Evolutionary conservation across 2,797 vertebrate species (phyloP).

Genomic region (Podarcis siculus): DNA sequence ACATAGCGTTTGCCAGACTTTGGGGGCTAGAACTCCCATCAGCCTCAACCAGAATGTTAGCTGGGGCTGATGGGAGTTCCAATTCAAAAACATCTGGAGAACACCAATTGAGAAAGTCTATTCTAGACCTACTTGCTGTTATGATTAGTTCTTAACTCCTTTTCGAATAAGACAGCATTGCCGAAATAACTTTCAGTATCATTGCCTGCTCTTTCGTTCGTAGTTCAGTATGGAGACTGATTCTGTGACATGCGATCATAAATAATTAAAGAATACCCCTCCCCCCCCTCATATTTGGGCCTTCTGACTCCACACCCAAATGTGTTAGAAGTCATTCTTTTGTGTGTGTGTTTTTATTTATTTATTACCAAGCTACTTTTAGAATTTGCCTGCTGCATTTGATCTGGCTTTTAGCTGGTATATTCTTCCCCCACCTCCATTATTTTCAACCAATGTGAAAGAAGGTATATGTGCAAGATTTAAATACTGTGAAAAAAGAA

Average conservation of each 20-base stretch:
- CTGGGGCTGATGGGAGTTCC: too few species aligned
- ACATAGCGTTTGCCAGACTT: too few species aligned
- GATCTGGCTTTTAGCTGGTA: too few species aligned
- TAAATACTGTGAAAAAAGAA: neutral
- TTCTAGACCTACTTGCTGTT: neutral
- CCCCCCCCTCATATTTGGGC: neutral
- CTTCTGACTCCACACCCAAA: neutral
- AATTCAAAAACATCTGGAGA: too few species aligned
- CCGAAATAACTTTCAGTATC: neutral
- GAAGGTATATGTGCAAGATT: neutral
- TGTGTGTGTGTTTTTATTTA: too few species aligned
- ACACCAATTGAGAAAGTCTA: too few species aligned
- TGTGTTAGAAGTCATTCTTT: neutral
- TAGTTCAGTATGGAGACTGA: neutral
- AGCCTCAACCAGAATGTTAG: too few species aligned
- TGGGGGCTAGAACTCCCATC: too few species aligned
- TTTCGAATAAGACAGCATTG: neutral
- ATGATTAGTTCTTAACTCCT: neutral
- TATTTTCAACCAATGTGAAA: neutral
- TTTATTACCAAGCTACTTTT: neutral
- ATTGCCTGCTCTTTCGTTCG: too few species aligned
- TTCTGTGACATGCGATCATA: neutral
- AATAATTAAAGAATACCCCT: neutral
- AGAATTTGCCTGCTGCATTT: neutral
- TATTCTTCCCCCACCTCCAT: neutral